Evolutionary conservation across 2,797 vertebrate species (phyloP).

Genomic region (Anguilla pacifica): DNA sequence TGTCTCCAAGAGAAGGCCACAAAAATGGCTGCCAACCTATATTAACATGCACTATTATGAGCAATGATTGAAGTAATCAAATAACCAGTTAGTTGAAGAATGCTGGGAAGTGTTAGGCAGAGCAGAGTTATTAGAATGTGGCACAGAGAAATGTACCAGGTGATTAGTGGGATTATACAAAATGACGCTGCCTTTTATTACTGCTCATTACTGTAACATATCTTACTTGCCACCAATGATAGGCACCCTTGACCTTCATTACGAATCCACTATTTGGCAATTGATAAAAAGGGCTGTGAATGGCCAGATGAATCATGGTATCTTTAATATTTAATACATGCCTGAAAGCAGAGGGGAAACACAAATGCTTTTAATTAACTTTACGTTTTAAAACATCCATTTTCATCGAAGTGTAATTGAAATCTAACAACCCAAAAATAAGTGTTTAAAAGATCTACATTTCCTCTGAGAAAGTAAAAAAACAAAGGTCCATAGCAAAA

Average conservation of each 20-base stretch:
- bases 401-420: conserved; percentile 17
- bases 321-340: conserved; percentile 67
- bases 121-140: conserved; percentile 39
- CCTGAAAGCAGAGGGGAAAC: conserved; percentile 46
- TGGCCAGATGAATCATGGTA: conserved; percentile 53
- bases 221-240: conserved; percentile 62
- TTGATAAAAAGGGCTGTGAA: conserved; percentile 62
- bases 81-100: conserved; percentile 21
- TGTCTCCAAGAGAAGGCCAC: neutral
- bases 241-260: conserved; percentile 63
- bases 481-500: neutral
- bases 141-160: conserved; percentile 10
- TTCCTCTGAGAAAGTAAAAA: conserved; percentile 33
- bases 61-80: conserved; percentile 10
- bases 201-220: conserved; percentile 56
- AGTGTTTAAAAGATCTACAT: conserved; percentile 25
- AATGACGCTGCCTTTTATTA: conserved; percentile 54
- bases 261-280: conserved; percentile 52
- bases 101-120: conserved; percentile 34
- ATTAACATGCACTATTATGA: conserved; percentile 9
- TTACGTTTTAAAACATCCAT: conserved; percentile 43
- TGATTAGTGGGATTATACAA: conserved; percentile 27
- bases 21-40: neutral
- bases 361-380: conserved; percentile 49
- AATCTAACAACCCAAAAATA: conserved; percentile 34